These are phyloP conservation scores for Calcarius ornatus DNA, from an alignment of 2,113 vertebrate genomes.

Conservation along the genomic window DNA sequence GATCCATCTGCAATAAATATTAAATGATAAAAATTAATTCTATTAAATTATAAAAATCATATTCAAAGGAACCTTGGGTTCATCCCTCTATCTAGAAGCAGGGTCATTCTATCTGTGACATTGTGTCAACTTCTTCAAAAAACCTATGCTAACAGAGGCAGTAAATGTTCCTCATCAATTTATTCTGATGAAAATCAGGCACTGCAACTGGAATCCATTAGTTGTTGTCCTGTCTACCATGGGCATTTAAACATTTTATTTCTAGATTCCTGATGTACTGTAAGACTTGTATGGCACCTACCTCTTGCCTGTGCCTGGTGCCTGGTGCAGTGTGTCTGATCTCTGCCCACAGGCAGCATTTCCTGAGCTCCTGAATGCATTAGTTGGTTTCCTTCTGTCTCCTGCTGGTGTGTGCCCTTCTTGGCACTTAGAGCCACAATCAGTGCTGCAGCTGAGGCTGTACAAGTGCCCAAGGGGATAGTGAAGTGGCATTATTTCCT, in stretches of 20 bases:
- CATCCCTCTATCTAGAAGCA: neutral
- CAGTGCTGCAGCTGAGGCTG: neutral
- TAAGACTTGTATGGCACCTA: neutral
- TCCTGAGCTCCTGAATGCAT: neutral
- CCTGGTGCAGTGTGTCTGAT: neutral
- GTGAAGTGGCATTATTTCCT: neutral
- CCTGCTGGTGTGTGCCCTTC: neutral
- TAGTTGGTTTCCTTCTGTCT: neutral
- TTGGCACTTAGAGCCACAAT: neutral
- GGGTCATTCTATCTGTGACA: neutral
- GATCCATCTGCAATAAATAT: neutral
- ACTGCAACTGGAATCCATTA: neutral
- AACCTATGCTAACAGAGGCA: accelerated
- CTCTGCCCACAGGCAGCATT: neutral
- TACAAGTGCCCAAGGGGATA: neutral
- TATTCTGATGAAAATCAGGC: neutral
- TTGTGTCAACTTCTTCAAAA: neutral
- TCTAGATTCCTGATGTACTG: neutral
- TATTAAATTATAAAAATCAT: neutral
- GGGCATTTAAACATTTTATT: neutral
- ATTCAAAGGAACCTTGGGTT: neutral
- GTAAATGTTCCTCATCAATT: neutral
- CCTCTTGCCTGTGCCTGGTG: neutral
- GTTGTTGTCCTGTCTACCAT: neutral
- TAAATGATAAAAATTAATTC: neutral